These are phyloP conservation scores for Pachyramphus minor DNA, from an alignment of 2,113 vertebrate genomes.

Conservation along the genomic window DNA sequence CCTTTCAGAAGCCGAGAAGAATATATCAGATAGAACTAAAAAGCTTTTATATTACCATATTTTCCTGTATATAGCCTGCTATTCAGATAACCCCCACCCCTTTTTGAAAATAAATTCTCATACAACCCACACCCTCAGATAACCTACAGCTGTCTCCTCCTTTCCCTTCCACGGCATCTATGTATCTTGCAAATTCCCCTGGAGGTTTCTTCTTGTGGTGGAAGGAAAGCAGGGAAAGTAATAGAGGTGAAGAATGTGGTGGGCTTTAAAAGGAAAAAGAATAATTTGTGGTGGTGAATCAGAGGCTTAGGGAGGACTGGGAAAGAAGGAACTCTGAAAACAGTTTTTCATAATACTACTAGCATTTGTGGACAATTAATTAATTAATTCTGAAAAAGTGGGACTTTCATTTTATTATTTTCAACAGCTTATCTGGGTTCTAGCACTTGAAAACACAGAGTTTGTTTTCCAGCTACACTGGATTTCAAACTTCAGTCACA, in stretches of 20 bases:
- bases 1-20: neutral
- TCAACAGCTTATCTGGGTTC: neutral
- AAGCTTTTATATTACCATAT: conserved; percentile 10
- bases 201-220: neutral
- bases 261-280: neutral
- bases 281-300: neutral
- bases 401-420: neutral
- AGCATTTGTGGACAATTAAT: neutral
- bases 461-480: neutral
- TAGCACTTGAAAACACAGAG: neutral
- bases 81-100: conserved; percentile 12
- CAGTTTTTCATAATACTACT: neutral
- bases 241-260: neutral
- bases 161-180: neutral
- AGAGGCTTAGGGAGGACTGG: neutral
- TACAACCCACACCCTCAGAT: neutral
- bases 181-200: neutral
- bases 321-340: neutral
- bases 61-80: neutral
- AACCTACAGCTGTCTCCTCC: conserved; percentile 1
- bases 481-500: neutral
- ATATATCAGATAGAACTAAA: conserved; percentile 28
- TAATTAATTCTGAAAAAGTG: neutral
- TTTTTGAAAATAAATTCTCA: conserved; percentile 30
- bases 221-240: neutral